Evolutionary conservation across 2,888 invertebrate genomes (phyloP).

Genomic region (Drosophila aldrichi): DNA sequence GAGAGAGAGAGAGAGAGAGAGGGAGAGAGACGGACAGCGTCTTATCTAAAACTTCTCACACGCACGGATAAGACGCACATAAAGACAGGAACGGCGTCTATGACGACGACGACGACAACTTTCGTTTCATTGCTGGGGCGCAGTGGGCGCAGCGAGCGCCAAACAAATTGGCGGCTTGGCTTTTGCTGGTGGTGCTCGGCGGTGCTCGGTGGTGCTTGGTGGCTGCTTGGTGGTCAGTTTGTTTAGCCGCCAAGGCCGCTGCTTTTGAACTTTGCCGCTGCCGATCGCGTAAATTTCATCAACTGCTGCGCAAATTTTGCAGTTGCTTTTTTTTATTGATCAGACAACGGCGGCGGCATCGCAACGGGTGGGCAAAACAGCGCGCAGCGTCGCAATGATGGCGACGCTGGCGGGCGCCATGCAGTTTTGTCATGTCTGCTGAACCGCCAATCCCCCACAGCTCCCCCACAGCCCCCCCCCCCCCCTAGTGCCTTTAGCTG

Average conservation of each 20-base stretch:
- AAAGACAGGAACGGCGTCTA: conserved; percentile 21
- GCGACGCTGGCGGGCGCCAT: conserved; percentile 81
- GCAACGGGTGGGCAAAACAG: conserved; percentile 24
- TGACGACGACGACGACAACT: conserved; percentile 43
- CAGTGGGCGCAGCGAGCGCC: conserved; percentile 57
- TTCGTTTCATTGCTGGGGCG: conserved; percentile 29
- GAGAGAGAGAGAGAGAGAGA: neutral
- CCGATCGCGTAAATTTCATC: conserved; percentile 82
- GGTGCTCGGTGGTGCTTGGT: conserved; percentile 1
- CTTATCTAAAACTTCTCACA: conserved; percentile 81
- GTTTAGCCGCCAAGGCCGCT: conserved; percentile 53
- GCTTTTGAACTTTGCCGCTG: conserved; percentile 76
- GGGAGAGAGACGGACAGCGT: neutral
- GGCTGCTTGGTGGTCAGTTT: conserved; percentile 38
- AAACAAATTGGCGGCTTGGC: conserved; percentile 58
- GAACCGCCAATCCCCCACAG: too few species aligned
- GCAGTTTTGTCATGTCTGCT: conserved; percentile 70
- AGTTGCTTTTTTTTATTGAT: conserved; percentile 77
- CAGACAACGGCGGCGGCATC: conserved; percentile 47
- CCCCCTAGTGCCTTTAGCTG: conserved; percentile 4
- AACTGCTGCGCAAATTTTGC: conserved; percentile 81
- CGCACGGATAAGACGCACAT: conserved; percentile 62
- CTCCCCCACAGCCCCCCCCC: neutral
- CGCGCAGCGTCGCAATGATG: conserved; percentile 20
- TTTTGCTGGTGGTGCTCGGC: conserved; percentile 12